These are phyloP conservation scores for Suncus etruscus DNA, from an alignment of 2,113 vertebrate species.

Conservation along the genomic window DNA sequence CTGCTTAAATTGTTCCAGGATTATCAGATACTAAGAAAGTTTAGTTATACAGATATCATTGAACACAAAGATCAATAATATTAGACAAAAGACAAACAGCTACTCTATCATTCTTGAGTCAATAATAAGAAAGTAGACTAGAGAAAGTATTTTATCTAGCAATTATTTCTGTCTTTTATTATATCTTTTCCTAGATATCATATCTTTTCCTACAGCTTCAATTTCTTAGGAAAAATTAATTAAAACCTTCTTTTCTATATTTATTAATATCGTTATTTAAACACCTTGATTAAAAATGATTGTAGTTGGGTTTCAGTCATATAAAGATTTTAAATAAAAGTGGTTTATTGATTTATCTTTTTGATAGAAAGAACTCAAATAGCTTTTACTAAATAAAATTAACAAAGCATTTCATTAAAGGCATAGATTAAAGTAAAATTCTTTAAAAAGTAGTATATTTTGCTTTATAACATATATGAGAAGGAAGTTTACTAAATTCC, in stretches of 20 bases:
- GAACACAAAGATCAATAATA: neutral
- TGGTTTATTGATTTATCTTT: too few relatives aligned
- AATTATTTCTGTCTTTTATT: neutral
- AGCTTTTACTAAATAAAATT: too few relatives aligned
- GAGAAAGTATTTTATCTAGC: neutral
- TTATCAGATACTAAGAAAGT: neutral
- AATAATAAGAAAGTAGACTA: neutral
- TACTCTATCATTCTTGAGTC: neutral
- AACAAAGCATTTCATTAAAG: neutral
- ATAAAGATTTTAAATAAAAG: too few relatives aligned
- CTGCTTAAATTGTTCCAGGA: neutral
- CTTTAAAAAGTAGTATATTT: neutral
- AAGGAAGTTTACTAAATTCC: constrained; percentile 42
- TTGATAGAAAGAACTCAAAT: constrained; percentile 9
- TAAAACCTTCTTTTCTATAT: too few relatives aligned
- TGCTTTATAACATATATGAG: neutral
- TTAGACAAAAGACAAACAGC: neutral
- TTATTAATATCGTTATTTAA: too few relatives aligned
- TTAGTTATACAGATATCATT: neutral
- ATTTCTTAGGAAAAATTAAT: too few relatives aligned
- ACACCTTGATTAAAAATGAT: too few relatives aligned
- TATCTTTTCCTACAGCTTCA: too few relatives aligned
- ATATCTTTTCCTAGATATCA: neutral
- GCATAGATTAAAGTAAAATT: constrained; percentile 2
- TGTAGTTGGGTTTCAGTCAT: too few relatives aligned